Evolutionary conservation across 23 tunicate species (phyloP).

Genomic region (Corella eumyota): DNA sequence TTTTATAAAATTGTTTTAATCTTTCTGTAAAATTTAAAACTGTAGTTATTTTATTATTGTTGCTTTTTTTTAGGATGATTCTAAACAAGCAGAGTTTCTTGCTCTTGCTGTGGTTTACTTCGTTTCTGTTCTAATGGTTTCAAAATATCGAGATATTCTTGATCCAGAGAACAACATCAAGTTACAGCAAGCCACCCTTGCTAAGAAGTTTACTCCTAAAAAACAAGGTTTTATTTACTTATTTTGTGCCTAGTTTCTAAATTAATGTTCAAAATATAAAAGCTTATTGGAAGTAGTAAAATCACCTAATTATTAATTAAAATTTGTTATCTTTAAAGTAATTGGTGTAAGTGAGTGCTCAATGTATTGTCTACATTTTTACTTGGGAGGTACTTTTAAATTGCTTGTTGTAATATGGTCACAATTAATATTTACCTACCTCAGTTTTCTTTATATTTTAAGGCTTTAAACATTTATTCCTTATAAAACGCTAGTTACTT

Average conservation of each 20-base stretch:
- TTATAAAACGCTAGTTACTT: too few species aligned
- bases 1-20: not conserved
- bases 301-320: not conserved
- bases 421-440: too few species aligned
- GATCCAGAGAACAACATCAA: conserved; percentile 81
- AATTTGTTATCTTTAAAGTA: not conserved
- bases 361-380: too few species aligned
- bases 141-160: conserved; percentile 95
- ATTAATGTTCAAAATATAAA: not conserved
- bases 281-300: not conserved
- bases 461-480: too few species aligned
- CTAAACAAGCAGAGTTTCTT: conserved; percentile 74
- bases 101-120: conserved; percentile 94
- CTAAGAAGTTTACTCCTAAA: conserved; percentile 21
- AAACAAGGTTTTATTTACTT: too few species aligned
- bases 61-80: conserved; percentile 60
- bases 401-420: too few species aligned
- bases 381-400: too few species aligned
- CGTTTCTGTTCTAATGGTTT: conserved; percentile 98
- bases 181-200: conserved; percentile 74
- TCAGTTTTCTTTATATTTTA: too few species aligned
- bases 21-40: not conserved
- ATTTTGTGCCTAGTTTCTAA: too few species aligned
- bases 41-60: not conserved
- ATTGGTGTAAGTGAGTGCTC: too few species aligned